phyloP scores from a whole-genome alignment of 2,113 vertebrate genomes.

The Falco punctatus region DNA sequence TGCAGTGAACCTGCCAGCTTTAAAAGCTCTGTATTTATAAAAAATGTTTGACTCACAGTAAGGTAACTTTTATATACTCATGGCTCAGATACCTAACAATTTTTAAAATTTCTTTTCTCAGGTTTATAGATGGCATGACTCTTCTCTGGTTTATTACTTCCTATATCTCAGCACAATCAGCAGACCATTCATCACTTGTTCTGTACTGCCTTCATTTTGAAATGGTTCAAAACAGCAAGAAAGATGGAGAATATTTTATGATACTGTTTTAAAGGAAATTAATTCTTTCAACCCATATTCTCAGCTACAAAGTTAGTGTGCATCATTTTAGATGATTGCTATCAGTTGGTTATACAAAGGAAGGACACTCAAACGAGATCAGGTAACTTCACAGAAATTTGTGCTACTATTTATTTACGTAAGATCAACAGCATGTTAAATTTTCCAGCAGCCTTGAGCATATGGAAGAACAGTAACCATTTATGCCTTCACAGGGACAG shows the following conservation, averaged over 20 bases:
- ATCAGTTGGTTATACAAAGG: background rate
- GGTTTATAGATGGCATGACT: background rate
- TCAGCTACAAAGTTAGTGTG: background rate
- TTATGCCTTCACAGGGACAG: background rate
- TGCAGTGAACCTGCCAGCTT: background rate
- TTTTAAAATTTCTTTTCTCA: background rate
- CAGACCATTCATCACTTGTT: background rate
- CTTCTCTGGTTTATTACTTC: background rate
- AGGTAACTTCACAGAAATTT: background rate
- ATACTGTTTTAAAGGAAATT: background rate
- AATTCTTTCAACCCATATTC: background rate
- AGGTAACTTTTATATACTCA: background rate
- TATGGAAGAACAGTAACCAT: background rate
- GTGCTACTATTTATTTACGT: background rate
- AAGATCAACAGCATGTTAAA: background rate
- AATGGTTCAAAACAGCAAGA: background rate
- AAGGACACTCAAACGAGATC: background rate
- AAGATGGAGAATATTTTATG: background rate
- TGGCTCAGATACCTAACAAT: background rate
- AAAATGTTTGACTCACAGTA: background rate
- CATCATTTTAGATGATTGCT: background rate
- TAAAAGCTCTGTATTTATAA: background rate
- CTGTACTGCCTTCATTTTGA: background rate
- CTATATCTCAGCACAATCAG: slow-evolving; percentile 3
- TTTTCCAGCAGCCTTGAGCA: background rate